Evolutionary conservation across 2,888 invertebrate genomes (phyloP).

Genomic region (Amphimallon solstitiale): DNA sequence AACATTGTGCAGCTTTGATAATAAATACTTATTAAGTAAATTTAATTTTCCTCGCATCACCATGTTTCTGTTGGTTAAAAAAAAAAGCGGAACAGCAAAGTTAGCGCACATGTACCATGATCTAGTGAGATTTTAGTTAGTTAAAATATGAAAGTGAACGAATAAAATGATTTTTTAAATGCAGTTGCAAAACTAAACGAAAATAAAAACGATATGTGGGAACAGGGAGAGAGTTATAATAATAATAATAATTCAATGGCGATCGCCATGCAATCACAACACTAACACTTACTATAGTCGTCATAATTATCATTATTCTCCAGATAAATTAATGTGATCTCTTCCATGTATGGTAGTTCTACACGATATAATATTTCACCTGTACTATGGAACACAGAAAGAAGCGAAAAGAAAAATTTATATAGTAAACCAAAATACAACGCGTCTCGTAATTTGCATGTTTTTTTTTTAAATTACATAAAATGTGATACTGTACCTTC

Average conservation of each 20-base stretch:
- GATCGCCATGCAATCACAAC: slow-evolving; percentile 70
- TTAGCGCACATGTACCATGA: neutral
- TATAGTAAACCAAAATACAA: slow-evolving; percentile 60
- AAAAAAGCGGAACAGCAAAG: too few relatives aligned
- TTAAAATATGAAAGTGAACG: slow-evolving; percentile 8
- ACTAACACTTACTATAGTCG: slow-evolving; percentile 73
- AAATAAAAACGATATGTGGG: slow-evolving; percentile 21
- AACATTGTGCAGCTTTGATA: too few relatives aligned
- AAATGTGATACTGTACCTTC: slow-evolving; percentile 76
- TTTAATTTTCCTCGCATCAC: too few relatives aligned
- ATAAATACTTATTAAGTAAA: too few relatives aligned
- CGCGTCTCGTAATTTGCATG: slow-evolving; percentile 41
- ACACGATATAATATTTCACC: slow-evolving; percentile 93
- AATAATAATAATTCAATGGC: slow-evolving; percentile 37
- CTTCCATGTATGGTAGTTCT: slow-evolving; percentile 93
- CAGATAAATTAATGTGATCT: slow-evolving; percentile 93
- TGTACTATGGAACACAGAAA: slow-evolving; percentile 68
- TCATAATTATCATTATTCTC: slow-evolving; percentile 78
- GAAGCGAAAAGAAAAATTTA: slow-evolving; percentile 64
- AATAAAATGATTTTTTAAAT: neutral
- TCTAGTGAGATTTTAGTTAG: neutral
- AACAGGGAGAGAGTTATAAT: slow-evolving; percentile 21
- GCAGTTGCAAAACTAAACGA: slow-evolving; percentile 21
- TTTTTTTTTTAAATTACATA: slow-evolving; percentile 40
- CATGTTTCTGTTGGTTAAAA: too few relatives aligned